phyloP scores from a whole-genome alignment of 2,113 vertebrate species.

The Numenius arquata region DNA sequence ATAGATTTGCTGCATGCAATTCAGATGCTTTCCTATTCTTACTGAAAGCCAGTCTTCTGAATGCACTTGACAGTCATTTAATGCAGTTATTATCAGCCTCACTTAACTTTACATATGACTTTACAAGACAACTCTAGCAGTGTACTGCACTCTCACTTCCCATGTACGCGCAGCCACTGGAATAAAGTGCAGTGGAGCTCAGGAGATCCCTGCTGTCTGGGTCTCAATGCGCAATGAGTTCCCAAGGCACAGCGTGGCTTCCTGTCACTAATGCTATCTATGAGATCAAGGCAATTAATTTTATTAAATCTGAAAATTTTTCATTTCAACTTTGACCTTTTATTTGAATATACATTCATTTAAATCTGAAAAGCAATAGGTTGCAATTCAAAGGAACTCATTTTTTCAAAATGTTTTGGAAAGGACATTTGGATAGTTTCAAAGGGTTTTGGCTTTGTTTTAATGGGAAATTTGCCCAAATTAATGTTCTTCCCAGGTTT shows the following conservation, averaged over 20 bases:
- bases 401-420: constrained; percentile 27
- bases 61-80: not conserved
- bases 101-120: not conserved
- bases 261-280: not conserved
- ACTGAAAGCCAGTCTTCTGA: not conserved
- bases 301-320: not conserved
- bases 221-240: not conserved
- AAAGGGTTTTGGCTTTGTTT: constrained; percentile 28
- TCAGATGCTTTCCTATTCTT: not conserved
- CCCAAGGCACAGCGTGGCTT: not conserved
- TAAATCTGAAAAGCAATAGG: not conserved
- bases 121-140: not conserved
- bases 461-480: constrained; percentile 41
- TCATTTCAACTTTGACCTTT: constrained; percentile 1
- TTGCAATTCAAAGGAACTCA: not conserved
- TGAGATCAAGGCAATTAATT: not conserved
- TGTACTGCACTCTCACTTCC: not conserved
- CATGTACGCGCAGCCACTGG: not conserved
- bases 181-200: not conserved
- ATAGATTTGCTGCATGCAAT: not conserved
- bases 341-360: not conserved
- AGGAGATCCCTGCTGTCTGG: not conserved
- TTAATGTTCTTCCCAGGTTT: not conserved
- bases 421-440: constrained; percentile 3
- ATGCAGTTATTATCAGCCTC: not conserved